Evolutionary conservation across 2,888 invertebrate species (phyloP), one percentile per base, ranked within the genome.

Genomic region (Catocala nupta): DNA sequence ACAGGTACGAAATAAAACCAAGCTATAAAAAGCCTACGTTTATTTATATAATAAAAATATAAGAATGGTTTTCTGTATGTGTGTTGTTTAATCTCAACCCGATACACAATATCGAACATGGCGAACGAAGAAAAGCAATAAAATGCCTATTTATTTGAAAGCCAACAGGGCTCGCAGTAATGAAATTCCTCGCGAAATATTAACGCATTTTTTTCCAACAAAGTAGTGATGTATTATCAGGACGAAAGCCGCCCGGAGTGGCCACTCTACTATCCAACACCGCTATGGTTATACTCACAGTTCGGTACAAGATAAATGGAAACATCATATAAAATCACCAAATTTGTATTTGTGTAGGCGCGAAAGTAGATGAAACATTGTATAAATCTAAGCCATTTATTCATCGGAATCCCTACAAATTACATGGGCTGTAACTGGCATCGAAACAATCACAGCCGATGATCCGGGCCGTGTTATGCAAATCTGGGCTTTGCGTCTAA

Each of bases 141-240:
- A 93, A 92, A 91, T 84, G 87, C 86, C 89, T 90, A 91, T 92
- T 90, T 92, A 90, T 92, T 91, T 86, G 86, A 91, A 91, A 91
- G 89, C 87, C 90, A 91, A 90, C 90, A 88, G 84, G 86, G 81
- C 83, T 82, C 87, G 88, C 86, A 84, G 82, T 92, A 93, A 92
- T 92, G 92, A 92, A 92, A 93, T 92, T 92, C 92, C 89, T 88
- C 81, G 87, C 84, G 82, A 89, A 92, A 91, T 92, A 92, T 90
- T 90, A 90, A 88, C 90, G 89, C 88, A 90, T 90, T 90, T 91
- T 90, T 91, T 90, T 86, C 83, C 85, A 85, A 87, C 87, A 88
- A 89, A 88, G 86, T 90, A 88, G 87, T 90, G 87, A 89, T 86
- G 85, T 89, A 86, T 89, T 90, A 87, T 87, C 79, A 78, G 78